Evolutionary conservation across 2,113 vertebrate genomes (phyloP), one percentile per base, ranked within the genome.

Genomic region (Ariopsis seemanni): DNA sequence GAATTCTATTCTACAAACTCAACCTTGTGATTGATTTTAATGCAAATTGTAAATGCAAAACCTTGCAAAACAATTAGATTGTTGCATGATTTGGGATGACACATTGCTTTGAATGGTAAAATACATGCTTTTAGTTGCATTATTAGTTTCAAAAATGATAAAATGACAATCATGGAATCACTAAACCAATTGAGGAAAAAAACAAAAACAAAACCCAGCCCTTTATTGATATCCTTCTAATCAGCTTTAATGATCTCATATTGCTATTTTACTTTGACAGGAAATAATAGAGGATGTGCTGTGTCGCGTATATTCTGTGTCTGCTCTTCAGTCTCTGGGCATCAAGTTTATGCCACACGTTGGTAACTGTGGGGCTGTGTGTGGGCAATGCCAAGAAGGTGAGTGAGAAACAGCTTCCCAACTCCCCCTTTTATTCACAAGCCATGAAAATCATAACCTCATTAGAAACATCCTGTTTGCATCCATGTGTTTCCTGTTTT

Each of bases 381-480:
- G 77, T 75, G 27, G 89, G 82, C 27, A 67, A 87, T 48, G 77
- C 72, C 80, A 53, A 81, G 63, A 89, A 89, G 85, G 90, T 91
- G 87, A 75, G 90, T 78, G 58, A 62, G 90, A 72, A 79, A 77
- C 62, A 86, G 67, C 60, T 81, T 58, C 88, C 60, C 85, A 30
- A 18, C 14, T 57, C 57, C 83, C 87, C 57, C 82, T 84, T 88
- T 90, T 91, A 91, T 83, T 85, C 79, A 83, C 84, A 86, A 81
- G 18, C 77, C 90, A 85, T 80, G 83, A n/a, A 53, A 83, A 91
- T 87, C 89, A 91, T 91, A 82, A 86, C 88, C 87, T 81, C 79
- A 20, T 53, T 89, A 90, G 91, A 85, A 85, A 92, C 89, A 91
- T 95, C 94, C 94, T 95, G 93, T 95, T 94, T 94, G 92, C 30